Percentiles rank a stretch among this genome's conserved stretches.
phyloP scores from a whole-genome alignment of 2,888 invertebrate genomes.

The Amiota communis region DNA sequence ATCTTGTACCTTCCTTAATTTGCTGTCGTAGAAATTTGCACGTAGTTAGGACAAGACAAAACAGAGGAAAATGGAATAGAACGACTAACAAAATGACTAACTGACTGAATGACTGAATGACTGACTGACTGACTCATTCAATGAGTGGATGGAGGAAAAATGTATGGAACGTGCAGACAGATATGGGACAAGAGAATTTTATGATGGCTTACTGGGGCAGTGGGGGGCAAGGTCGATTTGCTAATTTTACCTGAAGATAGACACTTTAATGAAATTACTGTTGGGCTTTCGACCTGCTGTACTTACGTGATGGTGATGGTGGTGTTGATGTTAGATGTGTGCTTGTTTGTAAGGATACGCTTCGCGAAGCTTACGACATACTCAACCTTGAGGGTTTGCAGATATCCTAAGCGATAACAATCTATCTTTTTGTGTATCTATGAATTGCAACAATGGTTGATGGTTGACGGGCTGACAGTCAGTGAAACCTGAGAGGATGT shows the following conservation, averaged over 20 bases:
- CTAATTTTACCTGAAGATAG: conserved; percentile 48
- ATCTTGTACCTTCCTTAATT: conserved; percentile 51
- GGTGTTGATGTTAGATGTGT: neutral
- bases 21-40: conserved; percentile 57
- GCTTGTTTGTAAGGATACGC: neutral
- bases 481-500: conserved; percentile 51
- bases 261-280: conserved; percentile 62
- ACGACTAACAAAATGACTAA: conserved; percentile 47
- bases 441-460: neutral
- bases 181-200: neutral
- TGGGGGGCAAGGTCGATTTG: conserved; percentile 15
- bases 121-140: neutral
- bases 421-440: conserved; percentile 65
- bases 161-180: neutral
- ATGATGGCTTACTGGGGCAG: conserved; percentile 19
- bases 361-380: neutral
- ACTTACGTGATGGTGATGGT: neutral
- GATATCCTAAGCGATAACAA: conserved; percentile 72
- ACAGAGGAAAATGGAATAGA: conserved; percentile 35
- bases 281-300: conserved; percentile 33
- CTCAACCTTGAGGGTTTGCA: conserved; percentile 30
- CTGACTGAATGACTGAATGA: conserved; percentile 22
- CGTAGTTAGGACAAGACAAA: conserved; percentile 47
- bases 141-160: neutral
- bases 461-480: neutral